phyloP scores from a whole-genome alignment of 92 coral and sea anemone species.

The Muricea muricata region DNA sequence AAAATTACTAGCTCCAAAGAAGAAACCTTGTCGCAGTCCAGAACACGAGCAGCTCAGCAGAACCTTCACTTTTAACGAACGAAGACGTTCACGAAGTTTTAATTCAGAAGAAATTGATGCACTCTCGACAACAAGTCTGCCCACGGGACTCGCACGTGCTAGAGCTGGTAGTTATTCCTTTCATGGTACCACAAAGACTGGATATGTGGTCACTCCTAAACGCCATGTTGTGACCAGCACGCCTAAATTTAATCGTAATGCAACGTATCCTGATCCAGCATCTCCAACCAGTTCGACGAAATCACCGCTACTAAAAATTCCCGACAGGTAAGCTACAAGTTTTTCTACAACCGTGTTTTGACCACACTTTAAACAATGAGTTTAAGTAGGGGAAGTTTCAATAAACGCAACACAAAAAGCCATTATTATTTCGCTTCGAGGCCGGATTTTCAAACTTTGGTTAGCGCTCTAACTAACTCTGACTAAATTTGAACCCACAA shows the following conservation, averaged over 20 bases:
- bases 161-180: conserved; percentile 38
- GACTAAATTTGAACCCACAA: no score
- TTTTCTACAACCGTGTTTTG: neutral
- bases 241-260: conserved; percentile 77
- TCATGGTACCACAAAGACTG: conserved; percentile 8
- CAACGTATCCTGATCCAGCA: conserved; percentile 11
- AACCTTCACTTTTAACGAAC: conserved; percentile 18
- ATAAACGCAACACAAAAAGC: no score
- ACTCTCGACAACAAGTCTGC: neutral
- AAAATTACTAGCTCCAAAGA: conserved; percentile 33
- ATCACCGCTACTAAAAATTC: neutral
- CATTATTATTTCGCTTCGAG: no score
- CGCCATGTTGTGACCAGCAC: conserved; percentile 71
- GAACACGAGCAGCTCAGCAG: conserved; percentile 2
- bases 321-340: neutral
- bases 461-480: no score
- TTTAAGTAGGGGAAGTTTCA: no score
- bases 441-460: no score
- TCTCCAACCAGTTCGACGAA: neutral
- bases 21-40: conserved; percentile 38
- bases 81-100: conserved; percentile 23
- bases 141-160: conserved; percentile 6
- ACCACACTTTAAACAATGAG: neutral
- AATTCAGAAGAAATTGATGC: neutral
- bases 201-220: neutral